A percentile compares a stretch with the other conserved stretches of the same genome.
These are phyloP conservation scores for Temnothorax longispinosus DNA, from an alignment of 1,140 invertebrate species.

Conservation along the genomic window DNA sequence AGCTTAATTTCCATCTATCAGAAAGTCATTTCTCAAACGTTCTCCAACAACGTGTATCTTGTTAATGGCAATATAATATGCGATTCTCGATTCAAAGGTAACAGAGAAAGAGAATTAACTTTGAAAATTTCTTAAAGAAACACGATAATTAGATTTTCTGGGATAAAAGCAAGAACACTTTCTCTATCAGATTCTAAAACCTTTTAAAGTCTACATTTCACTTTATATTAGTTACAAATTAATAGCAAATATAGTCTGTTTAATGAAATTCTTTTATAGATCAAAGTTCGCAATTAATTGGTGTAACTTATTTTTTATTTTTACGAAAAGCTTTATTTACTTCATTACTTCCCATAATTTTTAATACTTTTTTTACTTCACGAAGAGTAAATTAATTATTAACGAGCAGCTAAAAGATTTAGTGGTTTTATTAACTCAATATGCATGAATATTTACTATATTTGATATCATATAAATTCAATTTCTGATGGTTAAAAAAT, in stretches of 20 bases:
- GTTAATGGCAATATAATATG: neutral
- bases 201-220: neutral
- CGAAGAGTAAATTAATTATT: neutral
- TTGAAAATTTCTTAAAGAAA: neutral
- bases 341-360: neutral
- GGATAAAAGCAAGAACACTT: neutral
- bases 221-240: neutral
- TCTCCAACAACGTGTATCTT: slow-evolving; percentile 57
- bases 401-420: neutral
- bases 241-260: neutral
- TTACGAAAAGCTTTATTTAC: neutral
- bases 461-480: neutral
- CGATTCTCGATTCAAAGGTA: neutral
- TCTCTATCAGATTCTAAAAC: neutral
- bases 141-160: neutral
- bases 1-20: slow-evolving; percentile 83
- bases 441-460: neutral
- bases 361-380: neutral
- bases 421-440: neutral
- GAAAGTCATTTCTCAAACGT: slow-evolving; percentile 78
- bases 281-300: neutral
- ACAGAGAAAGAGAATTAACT: neutral
- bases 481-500: neutral
- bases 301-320: neutral
- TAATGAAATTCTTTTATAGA: neutral